Base-by-base conservation (phyloP, 1,140 invertebrate genomes). In the Drosophila micromelanica region DNA sequence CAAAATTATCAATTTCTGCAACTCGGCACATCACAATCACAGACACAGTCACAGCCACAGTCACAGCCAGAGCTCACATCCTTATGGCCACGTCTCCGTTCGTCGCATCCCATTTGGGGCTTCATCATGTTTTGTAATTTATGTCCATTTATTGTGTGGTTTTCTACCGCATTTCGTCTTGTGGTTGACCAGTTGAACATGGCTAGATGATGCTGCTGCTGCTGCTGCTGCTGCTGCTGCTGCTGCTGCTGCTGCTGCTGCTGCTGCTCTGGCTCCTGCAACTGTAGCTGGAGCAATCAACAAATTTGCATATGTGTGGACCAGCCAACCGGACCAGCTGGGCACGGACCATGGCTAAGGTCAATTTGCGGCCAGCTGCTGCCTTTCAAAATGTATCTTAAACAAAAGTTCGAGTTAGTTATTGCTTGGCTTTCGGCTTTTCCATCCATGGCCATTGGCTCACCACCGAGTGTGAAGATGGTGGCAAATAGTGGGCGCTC, bases 71-170 rank as follows among this genome's bases (percentile, higher is more conserved):
- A 57, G 55, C 55, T 32, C 49, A 38, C 51, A 43, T 57, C 55
- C 55, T 45, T 43, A 52, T 11, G 30, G 23, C 27, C 48, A 42
- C 43, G 32, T 48, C 17, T n/a, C 38, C 27, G n/a, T 11, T 5
- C 49, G 6, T 3, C 37, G 30, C 56, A 27, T 30, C 40, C 52
- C 48, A 32, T 38, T 76, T 43, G 57, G 51, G 55, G 57, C 76
- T 89, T 71, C 79, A 72, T 82, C 84, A 75, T 86, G 79, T 87
- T 86, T 75, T 76, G 82, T 87, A 87, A 87, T 87, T 87, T 87
- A 87, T 87, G 82, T 84, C 84, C 82, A 87, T 87, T 86, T 86
- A 86, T 86, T 86, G 82, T 87, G 82, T 76, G 82, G 82, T 87
- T 84, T 80, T 68, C 80, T 85, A 85, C 80, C 77, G 80, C 76